Evolutionary conservation across 1,140 invertebrate genomes (phyloP), one percentile per base, ranked within the genome.

Genomic region (Sinonovacula constricta): DNA sequence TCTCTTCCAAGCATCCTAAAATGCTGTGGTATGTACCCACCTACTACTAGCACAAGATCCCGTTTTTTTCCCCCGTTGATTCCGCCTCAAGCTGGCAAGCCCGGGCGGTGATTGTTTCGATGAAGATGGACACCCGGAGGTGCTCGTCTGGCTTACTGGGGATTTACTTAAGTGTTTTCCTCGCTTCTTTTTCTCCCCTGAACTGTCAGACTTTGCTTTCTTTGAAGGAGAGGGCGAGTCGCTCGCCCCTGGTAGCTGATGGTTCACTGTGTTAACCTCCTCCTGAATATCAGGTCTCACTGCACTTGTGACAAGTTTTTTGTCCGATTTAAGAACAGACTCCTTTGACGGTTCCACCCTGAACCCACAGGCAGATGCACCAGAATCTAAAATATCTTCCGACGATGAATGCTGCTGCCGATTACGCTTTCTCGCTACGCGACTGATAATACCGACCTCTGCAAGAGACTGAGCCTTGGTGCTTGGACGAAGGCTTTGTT

Each of bases 31-130:
- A 56, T 34, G 4, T 15, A 65, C 79, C 34, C 60, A 86, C 87
- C 93, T 94, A 83, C 93, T 94, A 80, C 94, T 95, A 81, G 95
- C 94, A 92, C 94, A 95, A 86, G 94, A 95, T 92, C 94, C 94
- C 93, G 94, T 94, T 91, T 93, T 94, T 86, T 86, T 91, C 81
- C 83, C 82, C 83, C 87, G 81, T 62, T 79, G 82, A 67, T 87
- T 85, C 81, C 86, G 85, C 84, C 86, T 85, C 74, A 86, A 86
- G 85, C 85, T 86, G 54, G 82, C 74, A 62, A 85, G 83, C 85
- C 87, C 77, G 22, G 79, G 79, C 83, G 81, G 53, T 14, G 57
- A 54, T 26, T 39, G 53, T 15, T 77, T 68, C 22, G 74, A 68
- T 53, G 36, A 15, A 49, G 39, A 67, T 67, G 51, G 51, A 36